Evolutionary conservation across 2,888 invertebrate species (phyloP), one percentile per base, ranked within the genome.

Genomic region (Elgonia sp.): DNA sequence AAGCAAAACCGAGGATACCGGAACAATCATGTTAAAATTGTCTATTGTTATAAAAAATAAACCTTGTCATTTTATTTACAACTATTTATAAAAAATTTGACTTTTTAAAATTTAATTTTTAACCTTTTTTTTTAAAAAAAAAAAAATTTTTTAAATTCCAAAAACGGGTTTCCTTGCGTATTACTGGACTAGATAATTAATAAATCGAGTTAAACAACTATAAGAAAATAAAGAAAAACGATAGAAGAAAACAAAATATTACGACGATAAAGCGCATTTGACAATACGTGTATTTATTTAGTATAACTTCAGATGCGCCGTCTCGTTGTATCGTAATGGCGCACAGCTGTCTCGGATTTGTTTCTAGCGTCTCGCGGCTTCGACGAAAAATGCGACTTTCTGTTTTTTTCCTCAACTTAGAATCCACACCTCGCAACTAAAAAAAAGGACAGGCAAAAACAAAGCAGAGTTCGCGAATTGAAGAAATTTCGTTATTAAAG

Each of bases 221-320:
- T 63, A 82, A 29, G 50, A 57, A 42, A 60, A 72, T 29, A 29
- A 29, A 29, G 5, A 63, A 62, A 70, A 50, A 21, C 16, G 16
- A 55, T 60, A 67, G 63, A 53, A 67, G n/a, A 21, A 69, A 37
- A 37, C 4, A 72, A 89, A 90, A 89, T 84, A 90, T 90, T 91
- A 89, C 86, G 90, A 91, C 92, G 92, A 92, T 89, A 91, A 88
- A 92, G 91, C 91, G 92, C 92, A 93, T 92, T 92, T 90, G 91
- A 89, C 84, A 86, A 91, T 90, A 90, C 82, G 50, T 70, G 91
- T 92, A 93, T 93, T 93, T 93, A 93, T 93, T 92, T 87, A 91
- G 88, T 92, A 91, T 90, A 90, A 90, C 89, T 89, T 89, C 90
- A 91, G 92, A 92, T 92, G 92, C 92, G 92, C 90, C 92, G 85